phyloP scores from a whole-genome alignment of 1,140 invertebrate genomes.

The Diachasma alloeum region DNA sequence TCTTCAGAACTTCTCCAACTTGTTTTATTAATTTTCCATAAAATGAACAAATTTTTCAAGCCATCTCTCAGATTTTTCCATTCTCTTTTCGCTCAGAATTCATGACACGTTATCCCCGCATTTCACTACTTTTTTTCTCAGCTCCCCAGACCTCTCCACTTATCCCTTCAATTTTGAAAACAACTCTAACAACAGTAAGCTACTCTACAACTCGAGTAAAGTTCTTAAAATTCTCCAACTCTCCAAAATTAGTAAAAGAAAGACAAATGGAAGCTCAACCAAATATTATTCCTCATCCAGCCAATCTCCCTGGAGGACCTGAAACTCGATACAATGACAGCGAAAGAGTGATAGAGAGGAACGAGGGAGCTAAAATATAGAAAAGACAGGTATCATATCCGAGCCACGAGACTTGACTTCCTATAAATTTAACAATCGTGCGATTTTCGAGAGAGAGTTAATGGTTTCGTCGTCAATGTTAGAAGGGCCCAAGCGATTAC shows the following conservation, averaged over 20 bases:
- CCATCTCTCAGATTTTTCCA: no score
- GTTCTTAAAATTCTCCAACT: not conserved
- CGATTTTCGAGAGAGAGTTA: conserved; percentile 1
- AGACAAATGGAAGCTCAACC: not conserved
- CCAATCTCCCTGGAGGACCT: not conserved
- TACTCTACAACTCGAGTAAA: not conserved
- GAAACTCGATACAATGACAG: conserved; percentile 54
- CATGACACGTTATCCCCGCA: no score
- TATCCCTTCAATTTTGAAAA: no score
- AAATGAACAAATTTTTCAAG: no score
- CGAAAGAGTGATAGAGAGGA: not conserved
- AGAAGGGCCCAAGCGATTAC: not conserved
- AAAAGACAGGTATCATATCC: conserved; percentile 68
- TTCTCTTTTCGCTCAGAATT: no score
- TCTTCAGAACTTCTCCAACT: no score
- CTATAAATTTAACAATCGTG: not conserved
- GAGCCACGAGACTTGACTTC: conserved; percentile 64
- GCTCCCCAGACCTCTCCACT: no score
- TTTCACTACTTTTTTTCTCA: no score
- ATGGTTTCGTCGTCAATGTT: not conserved
- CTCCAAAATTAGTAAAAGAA: not conserved
- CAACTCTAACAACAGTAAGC: no score
- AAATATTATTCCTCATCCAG: not conserved
- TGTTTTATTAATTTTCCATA: no score
- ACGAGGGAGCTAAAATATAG: conserved; percentile 31